Evolutionary conservation across 1,140 invertebrate species (phyloP), one percentile per base, ranked within the genome.

Genomic region (Drosophila bipectinata): DNA sequence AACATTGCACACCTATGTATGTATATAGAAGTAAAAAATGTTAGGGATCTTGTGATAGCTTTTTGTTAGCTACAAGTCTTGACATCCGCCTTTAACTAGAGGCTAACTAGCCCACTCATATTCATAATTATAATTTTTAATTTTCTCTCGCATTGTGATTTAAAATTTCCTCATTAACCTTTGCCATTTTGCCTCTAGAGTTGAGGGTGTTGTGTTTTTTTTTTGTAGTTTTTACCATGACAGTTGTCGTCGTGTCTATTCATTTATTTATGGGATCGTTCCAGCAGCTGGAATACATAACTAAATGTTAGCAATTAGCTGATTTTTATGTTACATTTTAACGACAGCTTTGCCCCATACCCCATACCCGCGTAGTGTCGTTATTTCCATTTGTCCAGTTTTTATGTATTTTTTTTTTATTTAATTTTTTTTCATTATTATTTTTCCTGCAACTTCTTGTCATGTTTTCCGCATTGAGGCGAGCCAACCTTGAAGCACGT

Each of bases 301-400:
- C 63, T 24, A 57, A 69, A 54, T 76, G 60, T 53, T 67, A n/a
- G 73, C 78, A 81, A 81, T 81, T 82, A 81, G 73, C 79, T 56
- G 73, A 72, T 82, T 81, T 81, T 82, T 82, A 81, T 81, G 78
- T 81, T 84, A 72, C 80, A 79, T 47, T 83, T 79, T 83, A 83
- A 84, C 79, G 80, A 79, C 72, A 79, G 57, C 84, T 82, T 77
- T 66, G 72, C 66, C 51, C 15, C 28, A 18, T 21, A 21, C 66
- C 51, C 15, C 28, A 18, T 21, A 21, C 51, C 15, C 28, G 44
- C 15, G 9, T 28, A 14, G 39, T 39, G 32, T 76, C 30, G 28
- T 47, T 32, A 45, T 37, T 54, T 51, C 34, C 14, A 30, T 12
- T 21, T 18, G 55, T 44, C n/a, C 30, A 8, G 30, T 34, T 58